Conservation (phyloP, 2,797 vertebrate genomes). For the Acipenser ruthenus region DNA sequence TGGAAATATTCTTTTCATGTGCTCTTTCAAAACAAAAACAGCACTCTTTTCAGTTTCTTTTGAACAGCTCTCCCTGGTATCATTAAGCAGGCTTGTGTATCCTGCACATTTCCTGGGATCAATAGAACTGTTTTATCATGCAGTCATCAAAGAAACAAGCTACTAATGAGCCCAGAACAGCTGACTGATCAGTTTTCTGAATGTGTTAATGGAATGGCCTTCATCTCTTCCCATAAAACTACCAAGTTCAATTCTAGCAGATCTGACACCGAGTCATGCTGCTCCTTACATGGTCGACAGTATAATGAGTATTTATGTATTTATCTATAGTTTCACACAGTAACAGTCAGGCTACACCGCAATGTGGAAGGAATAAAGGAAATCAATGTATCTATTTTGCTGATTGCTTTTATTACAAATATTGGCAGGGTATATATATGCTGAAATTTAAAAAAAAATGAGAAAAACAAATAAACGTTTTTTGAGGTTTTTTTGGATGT, state of each 20-base stretch:
- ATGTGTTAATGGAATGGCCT: not conserved
- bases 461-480: too few species aligned
- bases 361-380: too few species aligned
- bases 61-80: constrained; percentile 9
- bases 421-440: not conserved
- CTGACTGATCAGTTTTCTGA: constrained; percentile 30
- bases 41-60: constrained; percentile 7
- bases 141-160: constrained; percentile 29
- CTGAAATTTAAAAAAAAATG: too few species aligned
- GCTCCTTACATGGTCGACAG: not conserved
- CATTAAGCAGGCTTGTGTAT: constrained; percentile 27
- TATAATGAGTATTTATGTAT: too few species aligned
- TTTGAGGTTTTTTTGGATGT: too few species aligned
- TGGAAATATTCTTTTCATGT: not conserved
- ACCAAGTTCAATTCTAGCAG: not conserved
- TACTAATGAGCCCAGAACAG: constrained; percentile 35
- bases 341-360: too few species aligned
- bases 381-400: too few species aligned
- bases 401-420: too few species aligned
- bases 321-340: too few species aligned
- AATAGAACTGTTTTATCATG: constrained; percentile 33
- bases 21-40: not conserved
- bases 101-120: constrained; percentile 31
- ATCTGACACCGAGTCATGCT: not conserved
- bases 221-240: not conserved